These are phyloP conservation scores for Popillia japonica DNA, from an alignment of 1,140 invertebrate genomes.

Conservation along the genomic window DNA sequence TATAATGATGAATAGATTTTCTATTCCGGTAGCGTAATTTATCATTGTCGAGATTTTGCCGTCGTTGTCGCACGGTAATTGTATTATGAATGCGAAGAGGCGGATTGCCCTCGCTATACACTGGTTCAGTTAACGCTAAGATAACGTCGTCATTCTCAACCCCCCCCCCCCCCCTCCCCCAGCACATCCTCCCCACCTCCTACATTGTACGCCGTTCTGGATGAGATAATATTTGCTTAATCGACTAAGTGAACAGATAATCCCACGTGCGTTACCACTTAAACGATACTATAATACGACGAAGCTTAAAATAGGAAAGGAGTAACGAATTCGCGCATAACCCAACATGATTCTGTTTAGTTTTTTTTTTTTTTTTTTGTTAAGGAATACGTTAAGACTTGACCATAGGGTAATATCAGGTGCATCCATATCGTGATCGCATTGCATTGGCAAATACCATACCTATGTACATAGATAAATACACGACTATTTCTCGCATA, in stretches of 20 bases:
- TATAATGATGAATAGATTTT: constrained; percentile 24
- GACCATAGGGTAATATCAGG: too few species aligned
- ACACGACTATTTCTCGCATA: too few species aligned
- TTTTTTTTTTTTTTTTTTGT: too few species aligned
- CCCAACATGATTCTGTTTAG: too few species aligned
- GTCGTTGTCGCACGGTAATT: constrained; percentile 3
- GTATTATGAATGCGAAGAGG: constrained; percentile 10
- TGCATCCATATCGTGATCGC: too few species aligned
- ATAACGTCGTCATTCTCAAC: not conserved
- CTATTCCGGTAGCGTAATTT: constrained; percentile 18
- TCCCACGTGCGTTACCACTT: too few species aligned
- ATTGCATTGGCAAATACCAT: too few species aligned
- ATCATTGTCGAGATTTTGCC: constrained; percentile 31
- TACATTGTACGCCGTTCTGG: not conserved
- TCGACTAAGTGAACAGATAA: constrained; percentile 9
- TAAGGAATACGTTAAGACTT: too few species aligned
- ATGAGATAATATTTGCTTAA: constrained; percentile 23
- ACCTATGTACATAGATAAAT: too few species aligned
- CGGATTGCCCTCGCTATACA: not conserved
- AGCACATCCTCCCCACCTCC: not conserved
- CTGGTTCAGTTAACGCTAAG: not conserved
- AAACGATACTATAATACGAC: too few species aligned
- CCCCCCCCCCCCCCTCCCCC: not conserved
- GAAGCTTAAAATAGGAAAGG: too few species aligned
- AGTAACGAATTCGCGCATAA: too few species aligned